Conservation (phyloP, 2,113 vertebrate genomes). For the Thunnus maccoyii region DNA sequence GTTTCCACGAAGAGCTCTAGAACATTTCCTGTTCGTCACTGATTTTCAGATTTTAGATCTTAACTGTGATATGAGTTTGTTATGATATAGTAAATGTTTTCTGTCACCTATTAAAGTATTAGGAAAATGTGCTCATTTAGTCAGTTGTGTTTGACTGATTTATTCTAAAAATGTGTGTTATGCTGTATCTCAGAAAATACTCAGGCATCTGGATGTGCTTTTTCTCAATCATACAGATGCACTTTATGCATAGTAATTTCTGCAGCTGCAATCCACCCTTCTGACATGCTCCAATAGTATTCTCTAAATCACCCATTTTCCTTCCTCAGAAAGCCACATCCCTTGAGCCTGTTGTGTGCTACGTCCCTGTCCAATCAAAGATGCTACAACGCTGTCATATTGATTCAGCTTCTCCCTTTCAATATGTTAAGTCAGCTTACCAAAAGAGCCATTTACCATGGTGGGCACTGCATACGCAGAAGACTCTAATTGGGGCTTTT, state of each 20-base stretch:
- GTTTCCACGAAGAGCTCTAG: slow-evolving; percentile 9
- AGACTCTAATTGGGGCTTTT: slow-evolving; percentile 30
- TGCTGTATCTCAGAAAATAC: neutral
- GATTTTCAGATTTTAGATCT: neutral
- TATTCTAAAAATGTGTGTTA: neutral
- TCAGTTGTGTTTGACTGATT: slow-evolving; percentile 16
- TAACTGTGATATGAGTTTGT: neutral
- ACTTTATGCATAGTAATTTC: slow-evolving; percentile 7
- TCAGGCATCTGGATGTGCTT: neutral
- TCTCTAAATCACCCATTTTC: slow-evolving; percentile 13
- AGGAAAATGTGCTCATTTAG: neutral
- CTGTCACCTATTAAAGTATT: neutral
- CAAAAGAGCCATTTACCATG: slow-evolving; percentile 36
- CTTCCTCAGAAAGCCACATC: neutral
- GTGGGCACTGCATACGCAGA: neutral
- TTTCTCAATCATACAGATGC: slow-evolving; percentile 5
- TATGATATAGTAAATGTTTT: neutral
- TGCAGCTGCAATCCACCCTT: slow-evolving; percentile 14
- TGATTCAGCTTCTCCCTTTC: slow-evolving; percentile 37
- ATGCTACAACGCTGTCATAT: slow-evolving; percentile 31
- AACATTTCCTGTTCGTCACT: neutral
- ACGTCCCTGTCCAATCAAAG: slow-evolving; percentile 42
- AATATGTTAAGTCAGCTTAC: slow-evolving; percentile 53
- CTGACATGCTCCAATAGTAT: neutral
- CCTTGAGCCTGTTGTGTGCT: slow-evolving; percentile 15